Percentiles rank a stretch among this genome's conserved stretches.
phyloP scores from a whole-genome alignment of 2,888 invertebrate genomes.

The Erebia aethiops region DNA sequence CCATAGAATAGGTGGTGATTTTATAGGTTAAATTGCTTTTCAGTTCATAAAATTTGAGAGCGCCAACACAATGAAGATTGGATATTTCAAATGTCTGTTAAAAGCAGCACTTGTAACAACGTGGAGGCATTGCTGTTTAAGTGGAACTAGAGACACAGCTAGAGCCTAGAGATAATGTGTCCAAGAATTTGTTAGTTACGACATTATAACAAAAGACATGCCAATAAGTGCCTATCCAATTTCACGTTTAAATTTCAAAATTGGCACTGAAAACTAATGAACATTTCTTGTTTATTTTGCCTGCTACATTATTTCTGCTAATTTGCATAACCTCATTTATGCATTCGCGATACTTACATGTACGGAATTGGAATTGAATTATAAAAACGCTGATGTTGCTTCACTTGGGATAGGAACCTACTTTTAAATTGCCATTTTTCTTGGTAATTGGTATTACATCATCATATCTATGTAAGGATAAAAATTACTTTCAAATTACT shows the following conservation, averaged over 20 bases:
- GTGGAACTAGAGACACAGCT: slow-evolving; percentile 26
- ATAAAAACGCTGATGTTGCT: slow-evolving; percentile 16
- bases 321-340: slow-evolving; percentile 27
- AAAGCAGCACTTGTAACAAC: slow-evolving; percentile 29
- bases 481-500: slow-evolving; percentile 24
- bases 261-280: not conserved
- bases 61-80: slow-evolving; percentile 21
- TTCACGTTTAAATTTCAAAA: slow-evolving; percentile 3
- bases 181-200: not conserved
- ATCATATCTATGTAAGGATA: not conserved
- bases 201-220: not conserved
- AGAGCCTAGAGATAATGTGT: slow-evolving; percentile 18
- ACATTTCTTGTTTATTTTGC: slow-evolving; percentile 13
- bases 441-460: slow-evolving; percentile 12
- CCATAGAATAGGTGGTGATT: not conserved
- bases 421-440: slow-evolving; percentile 8
- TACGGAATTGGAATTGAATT: slow-evolving; percentile 15
- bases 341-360: slow-evolving; percentile 13
- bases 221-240: not conserved
- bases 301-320: slow-evolving; percentile 13
- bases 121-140: slow-evolving; percentile 29
- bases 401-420: slow-evolving; percentile 15
- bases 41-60: slow-evolving; percentile 5
- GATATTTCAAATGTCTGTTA: slow-evolving; percentile 33
- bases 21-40: not conserved